phyloP scores from a whole-genome alignment of 2,888 invertebrate genomes.

The Aleiodes leptofemur region DNA sequence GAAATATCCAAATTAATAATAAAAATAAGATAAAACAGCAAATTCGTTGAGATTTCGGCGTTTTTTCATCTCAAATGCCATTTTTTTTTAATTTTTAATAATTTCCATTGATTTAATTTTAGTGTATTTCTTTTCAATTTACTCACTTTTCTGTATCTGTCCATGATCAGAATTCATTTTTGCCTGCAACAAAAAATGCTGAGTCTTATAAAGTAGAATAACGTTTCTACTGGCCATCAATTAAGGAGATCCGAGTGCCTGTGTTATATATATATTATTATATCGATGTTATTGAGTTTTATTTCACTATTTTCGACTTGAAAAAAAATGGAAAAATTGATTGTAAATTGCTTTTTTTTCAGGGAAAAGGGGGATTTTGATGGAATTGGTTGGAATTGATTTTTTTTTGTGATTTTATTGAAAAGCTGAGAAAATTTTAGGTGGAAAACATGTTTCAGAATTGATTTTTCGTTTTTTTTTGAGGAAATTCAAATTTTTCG shows the following conservation, averaged over 20 bases:
- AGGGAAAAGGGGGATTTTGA: too few species aligned
- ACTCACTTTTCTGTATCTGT: constrained; percentile 78
- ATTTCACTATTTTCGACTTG: not conserved
- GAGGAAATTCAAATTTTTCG: too few species aligned
- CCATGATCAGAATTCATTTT: constrained; percentile 77
- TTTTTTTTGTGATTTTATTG: too few species aligned
- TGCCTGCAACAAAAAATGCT: constrained; percentile 76
- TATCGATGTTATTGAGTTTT: constrained; percentile 1
- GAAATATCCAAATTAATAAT: too few species aligned
- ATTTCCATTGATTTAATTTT: not conserved
- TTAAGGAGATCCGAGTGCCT: constrained; percentile 16
- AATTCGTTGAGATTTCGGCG: not conserved
- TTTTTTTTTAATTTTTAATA: not conserved
- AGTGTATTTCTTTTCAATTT: not conserved
- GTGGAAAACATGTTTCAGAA: too few species aligned
- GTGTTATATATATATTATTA: too few species aligned
- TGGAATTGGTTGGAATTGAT: too few species aligned
- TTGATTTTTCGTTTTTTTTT: too few species aligned
- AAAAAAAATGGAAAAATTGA: too few species aligned
- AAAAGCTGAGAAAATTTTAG: too few species aligned
- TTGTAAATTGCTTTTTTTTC: too few species aligned
- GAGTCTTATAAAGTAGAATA: constrained; percentile 71
- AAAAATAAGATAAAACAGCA: not conserved
- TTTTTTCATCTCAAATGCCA: not conserved
- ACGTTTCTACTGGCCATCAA: constrained; percentile 14